Evolutionary conservation across 2,888 invertebrate species (phyloP), one percentile per base, ranked within the genome.

Genomic region (Apoda limacodes): DNA sequence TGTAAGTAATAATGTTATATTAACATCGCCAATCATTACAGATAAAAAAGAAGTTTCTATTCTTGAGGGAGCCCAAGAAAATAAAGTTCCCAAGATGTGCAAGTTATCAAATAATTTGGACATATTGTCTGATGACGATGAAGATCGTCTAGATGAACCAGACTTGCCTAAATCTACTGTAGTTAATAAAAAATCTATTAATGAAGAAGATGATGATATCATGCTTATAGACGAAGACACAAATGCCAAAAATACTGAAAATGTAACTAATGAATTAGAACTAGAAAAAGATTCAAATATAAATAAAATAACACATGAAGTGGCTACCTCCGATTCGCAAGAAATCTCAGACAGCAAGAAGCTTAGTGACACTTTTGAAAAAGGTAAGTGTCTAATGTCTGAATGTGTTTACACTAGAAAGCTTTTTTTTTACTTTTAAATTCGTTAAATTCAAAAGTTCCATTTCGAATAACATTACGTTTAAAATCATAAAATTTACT

Each of bases 151-250:
- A 19, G 22, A 38, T 9, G 34, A 45, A 32, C 22, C 10, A 10
- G 7, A 17, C 30, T 5, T 26, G 28, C 9, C n/a, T 14, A 35
- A 30, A 31, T 17, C 20, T 25, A 40, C 37, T 5, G 23, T 36
- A 28, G 38, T 34, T 13, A 53, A 60, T 13, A 63, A 68, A 48
- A 52, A 59, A 46, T 63, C 66, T 44, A 68, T 69, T 33, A 55
- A 63, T 47, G 72, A 71, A 32, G 71, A 74, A 43, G 71, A 76
- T 48, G 74, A 78, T 47, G 76, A 76, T 39, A 64, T 80, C 13
- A 68, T 82, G 69, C 34, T 82, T 10, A 67, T 78, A 40, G 75
- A 74, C 49, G 78, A 78, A 34, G 63, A 63, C 25, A 37, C 42
- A 6, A 46, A 37, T 28, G 49, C 38, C 13, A 10, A 19, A 9